Evolutionary conservation across 2,888 invertebrate species (phyloP), one percentile per base, ranked within the genome.

Genomic region (Melieria crassipennis): DNA sequence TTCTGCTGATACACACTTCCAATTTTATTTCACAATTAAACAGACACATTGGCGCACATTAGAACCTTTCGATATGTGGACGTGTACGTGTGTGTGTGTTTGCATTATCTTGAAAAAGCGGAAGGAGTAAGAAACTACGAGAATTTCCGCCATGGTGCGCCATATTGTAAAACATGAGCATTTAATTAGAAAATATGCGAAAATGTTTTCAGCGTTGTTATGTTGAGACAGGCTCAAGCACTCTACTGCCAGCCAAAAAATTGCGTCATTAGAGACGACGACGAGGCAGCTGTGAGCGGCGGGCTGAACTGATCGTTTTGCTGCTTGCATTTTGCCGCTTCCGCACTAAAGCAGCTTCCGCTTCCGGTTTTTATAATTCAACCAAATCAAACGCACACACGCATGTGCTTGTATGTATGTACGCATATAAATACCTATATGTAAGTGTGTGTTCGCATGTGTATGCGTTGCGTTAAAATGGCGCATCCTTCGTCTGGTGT

Each of bases 131-230:
- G 77, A 81, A 82, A 82, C 83, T 80, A 81, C 82, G 82, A 80
- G 81, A 79, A 81, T 81, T 83, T 82, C 83, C 83, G 79, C 56
- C 78, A 79, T 78, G 76, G 80, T 30, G 82, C 80, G 79, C 79
- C 83, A 82, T 82, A 82, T 82, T 82, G 82, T 81, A 78, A 82
- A 82, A 83, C 82, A 82, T 78, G 82, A 80, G 79, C 78, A 81
- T 82, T 82, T 82, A 82, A 82, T 82, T 83, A 83, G 82, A 83
- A 81, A 80, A 82, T 80, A 78, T 81, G 66, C 56, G 61, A 68
- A 69, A 66, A 72, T 71, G 58, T 42, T 45, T 64, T 1, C 55
- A 43, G 52, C 13, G 52, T 45, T 46, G 52, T 63, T 47, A 46
- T 48, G 48, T 50, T 50, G 63, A 63, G 7, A 7, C 5, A 57